A percentile compares a stretch with the other conserved stretches of the same genome.
These are phyloP conservation scores for Epistrophe eligans DNA, from an alignment of 2,888 invertebrate species.

Conservation along the genomic window DNA sequence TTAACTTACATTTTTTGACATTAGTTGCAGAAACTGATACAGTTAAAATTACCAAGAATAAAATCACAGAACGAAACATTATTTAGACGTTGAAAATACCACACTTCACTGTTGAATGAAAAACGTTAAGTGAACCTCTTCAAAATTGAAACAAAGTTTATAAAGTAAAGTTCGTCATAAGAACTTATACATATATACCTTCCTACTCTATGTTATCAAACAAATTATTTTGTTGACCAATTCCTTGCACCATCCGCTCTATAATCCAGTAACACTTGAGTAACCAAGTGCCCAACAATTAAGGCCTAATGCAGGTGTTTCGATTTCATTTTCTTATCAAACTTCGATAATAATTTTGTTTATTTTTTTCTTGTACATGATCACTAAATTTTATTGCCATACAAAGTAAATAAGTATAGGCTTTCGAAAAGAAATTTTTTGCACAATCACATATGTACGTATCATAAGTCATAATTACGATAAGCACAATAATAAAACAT, in stretches of 20 bases:
- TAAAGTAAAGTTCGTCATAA: constrained; percentile 38
- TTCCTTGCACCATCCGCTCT: constrained; percentile 18
- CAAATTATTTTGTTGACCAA: constrained; percentile 6
- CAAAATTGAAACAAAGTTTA: constrained; percentile 26
- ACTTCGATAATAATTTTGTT: no score
- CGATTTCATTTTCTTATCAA: no score
- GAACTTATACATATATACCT: not conserved
- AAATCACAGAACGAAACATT: constrained; percentile 53
- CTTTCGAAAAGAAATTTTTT: no score
- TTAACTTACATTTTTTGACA: constrained; percentile 61
- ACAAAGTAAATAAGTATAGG: no score
- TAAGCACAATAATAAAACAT: no score
- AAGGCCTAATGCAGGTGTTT: constrained; percentile 51
- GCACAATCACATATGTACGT: no score
- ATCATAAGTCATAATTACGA: no score
- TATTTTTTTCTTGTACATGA: no score
- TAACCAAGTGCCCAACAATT: constrained; percentile 27
- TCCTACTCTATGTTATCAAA: constrained; percentile 9
- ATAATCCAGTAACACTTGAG: constrained; percentile 27
- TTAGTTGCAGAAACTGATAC: constrained; percentile 48
- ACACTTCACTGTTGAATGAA: not conserved
- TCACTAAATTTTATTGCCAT: no score
- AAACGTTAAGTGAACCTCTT: constrained; percentile 30
- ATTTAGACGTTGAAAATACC: not conserved
- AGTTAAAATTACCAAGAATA: constrained; percentile 20